Evolutionary conservation across 2,797 vertebrate genomes (phyloP).

Genomic region (Pseudochirops cupreus): DNA sequence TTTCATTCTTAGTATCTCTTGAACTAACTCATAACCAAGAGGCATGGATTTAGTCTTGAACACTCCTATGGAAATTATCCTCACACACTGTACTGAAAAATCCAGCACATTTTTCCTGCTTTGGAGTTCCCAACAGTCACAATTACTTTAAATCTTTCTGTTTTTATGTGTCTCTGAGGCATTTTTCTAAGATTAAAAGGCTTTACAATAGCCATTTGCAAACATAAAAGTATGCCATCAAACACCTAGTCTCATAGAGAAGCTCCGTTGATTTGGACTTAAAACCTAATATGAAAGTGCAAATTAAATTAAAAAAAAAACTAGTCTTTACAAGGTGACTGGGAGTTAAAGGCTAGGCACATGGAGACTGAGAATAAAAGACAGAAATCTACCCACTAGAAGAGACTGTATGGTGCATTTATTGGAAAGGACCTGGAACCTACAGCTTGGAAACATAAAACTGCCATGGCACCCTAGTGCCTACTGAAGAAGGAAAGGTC

Average conservation of each 20-base stretch:
- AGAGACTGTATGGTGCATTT: not conserved
- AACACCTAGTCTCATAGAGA: not conserved
- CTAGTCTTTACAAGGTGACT: not conserved
- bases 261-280: not conserved
- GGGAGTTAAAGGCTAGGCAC: not conserved
- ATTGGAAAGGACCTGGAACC: not conserved
- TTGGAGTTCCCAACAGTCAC: not conserved
- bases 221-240: not conserved
- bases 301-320: not conserved
- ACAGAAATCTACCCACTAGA: slow-evolving; percentile 53
- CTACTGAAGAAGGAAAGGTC: not conserved
- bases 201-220: not conserved
- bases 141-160: not conserved
- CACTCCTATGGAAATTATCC: not conserved
- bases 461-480: not conserved
- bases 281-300: not conserved
- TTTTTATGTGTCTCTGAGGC: not conserved
- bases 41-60: not conserved
- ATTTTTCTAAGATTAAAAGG: not conserved
- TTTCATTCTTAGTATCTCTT: not conserved
- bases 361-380: slow-evolving; percentile 52
- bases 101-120: not conserved
- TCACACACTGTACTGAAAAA: not conserved
- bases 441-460: not conserved
- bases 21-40: not conserved